Evolutionary conservation across 2,113 vertebrate species (phyloP), one percentile per base, ranked within the genome.

Genomic region (Sterrhoptilus dennistouni): DNA sequence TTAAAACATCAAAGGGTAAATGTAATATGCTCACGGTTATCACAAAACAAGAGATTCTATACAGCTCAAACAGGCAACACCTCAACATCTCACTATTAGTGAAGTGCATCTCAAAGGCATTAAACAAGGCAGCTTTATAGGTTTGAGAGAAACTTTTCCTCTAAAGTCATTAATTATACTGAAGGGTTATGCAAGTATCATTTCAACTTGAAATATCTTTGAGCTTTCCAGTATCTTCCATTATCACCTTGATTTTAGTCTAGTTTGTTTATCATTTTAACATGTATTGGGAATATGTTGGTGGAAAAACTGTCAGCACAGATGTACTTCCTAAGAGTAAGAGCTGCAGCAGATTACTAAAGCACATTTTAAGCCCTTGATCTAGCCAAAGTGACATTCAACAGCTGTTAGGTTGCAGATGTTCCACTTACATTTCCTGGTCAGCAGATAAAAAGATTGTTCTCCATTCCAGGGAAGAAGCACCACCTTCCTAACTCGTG

Each of bases 321-420:
- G 88, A 91, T 95, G 78, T 87, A 87, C 61, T 91, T 87, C 93
- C 61, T 82, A 82, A 87, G 93, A 78, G 70, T 36, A 92, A 95
- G 80, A 95, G 72, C 80, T 90, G 65, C 31, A 60, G 72, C 72
- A 89, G 83, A 84, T 94, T 93, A 68, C 61, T 93, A 80, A 84
- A 92, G 64, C 80, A 64, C 60, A 61, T 90, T 93, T 84, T 90
- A 89, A 93, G 57, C 56, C 83, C 92, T 95, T 96, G 88, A 94
- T 96, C 86, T 71, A 87, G 56, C 61, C 90, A 96, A 87, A 96
- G 76, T 95, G 92, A 95, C 65, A 66, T 93, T 89, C 86, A 90
- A 45, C 96, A 90, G 96, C 95, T 96, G 93, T 53, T 94, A 68
- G 49, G 45, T 47, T 90, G 57, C 96, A 96, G 76, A 93, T 92